These are phyloP conservation scores for Chloroclysta siterata DNA, from an alignment of 2,888 invertebrate genomes.

Conservation along the genomic window DNA sequence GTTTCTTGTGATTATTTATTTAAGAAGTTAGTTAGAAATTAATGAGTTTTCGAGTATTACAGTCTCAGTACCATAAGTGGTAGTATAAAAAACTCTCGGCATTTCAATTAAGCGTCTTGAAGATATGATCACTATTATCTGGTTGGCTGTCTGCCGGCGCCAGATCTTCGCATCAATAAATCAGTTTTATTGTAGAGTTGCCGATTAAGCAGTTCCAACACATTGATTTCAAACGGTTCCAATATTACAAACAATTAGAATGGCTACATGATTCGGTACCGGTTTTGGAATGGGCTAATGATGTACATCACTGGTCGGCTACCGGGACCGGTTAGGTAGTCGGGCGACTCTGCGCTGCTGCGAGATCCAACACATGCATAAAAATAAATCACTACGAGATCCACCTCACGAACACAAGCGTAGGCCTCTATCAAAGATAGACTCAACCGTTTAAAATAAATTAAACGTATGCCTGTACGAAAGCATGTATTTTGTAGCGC, in stretches of 20 bases:
- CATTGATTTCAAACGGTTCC: constrained; percentile 27
- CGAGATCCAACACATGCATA: constrained; percentile 45
- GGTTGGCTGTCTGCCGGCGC: constrained; percentile 23
- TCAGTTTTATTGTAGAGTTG: constrained; percentile 26
- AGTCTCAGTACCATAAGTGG: constrained; percentile 9
- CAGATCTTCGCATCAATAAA: constrained; percentile 30
- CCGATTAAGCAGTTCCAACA: constrained; percentile 25
- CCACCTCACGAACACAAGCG: constrained; percentile 28
- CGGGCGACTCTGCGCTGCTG: constrained; percentile 46
- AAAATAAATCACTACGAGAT: constrained; percentile 47
- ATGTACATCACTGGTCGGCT: constrained; percentile 62
- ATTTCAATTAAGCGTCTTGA: constrained; percentile 27
- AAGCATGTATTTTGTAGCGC: constrained; percentile 36
- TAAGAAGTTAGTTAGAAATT: background rate
- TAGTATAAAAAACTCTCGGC: constrained; percentile 26
- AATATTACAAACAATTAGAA: constrained; percentile 41
- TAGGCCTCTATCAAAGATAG: constrained; percentile 22
- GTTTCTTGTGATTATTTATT: background rate
- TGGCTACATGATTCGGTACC: constrained; percentile 51
- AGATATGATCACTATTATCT: constrained; percentile 21
- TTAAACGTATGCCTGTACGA: constrained; percentile 36
- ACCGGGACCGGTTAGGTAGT: constrained; percentile 69
- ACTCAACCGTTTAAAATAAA: constrained; percentile 33
- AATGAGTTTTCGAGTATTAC: background rate
- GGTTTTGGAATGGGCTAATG: constrained; percentile 69